phyloP scores from a whole-genome alignment of 1,140 invertebrate genomes.

The Drosophila pachea region DNA sequence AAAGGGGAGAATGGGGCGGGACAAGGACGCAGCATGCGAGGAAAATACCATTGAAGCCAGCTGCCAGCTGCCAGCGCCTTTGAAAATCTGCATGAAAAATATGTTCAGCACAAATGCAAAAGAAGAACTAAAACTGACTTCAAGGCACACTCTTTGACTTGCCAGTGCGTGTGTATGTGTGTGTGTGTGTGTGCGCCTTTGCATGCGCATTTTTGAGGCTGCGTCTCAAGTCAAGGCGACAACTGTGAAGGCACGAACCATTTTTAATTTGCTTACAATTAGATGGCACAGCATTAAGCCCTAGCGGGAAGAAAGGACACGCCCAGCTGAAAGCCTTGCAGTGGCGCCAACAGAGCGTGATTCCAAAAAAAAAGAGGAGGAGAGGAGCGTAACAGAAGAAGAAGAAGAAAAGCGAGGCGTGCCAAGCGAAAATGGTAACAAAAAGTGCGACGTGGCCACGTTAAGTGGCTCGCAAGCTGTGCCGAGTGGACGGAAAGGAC shows the following conservation, averaged over 20 bases:
- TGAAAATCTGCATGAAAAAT: slow-evolving; percentile 35
- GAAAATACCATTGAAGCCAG: slow-evolving; percentile 22
- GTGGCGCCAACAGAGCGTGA: slow-evolving; percentile 26
- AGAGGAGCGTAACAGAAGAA: too few species aligned
- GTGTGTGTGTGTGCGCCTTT: slow-evolving; percentile 4
- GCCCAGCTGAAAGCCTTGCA: slow-evolving; percentile 30
- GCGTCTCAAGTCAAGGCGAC: slow-evolving; percentile 1
- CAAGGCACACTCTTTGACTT: slow-evolving; percentile 15
- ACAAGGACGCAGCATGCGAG: too few species aligned
- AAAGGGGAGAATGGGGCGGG: neutral
- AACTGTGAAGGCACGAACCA: slow-evolving; percentile 30
- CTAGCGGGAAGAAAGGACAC: slow-evolving; percentile 20
- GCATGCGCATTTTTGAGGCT: slow-evolving; percentile 11
- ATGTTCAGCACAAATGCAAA: slow-evolving; percentile 4
- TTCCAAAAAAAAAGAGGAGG: slow-evolving; percentile 48
- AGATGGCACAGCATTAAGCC: slow-evolving; percentile 29
- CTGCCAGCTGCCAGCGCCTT: slow-evolving; percentile 39
- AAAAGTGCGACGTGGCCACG: slow-evolving; percentile 14
- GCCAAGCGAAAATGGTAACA: neutral
- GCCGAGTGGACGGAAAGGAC: slow-evolving; percentile 35
- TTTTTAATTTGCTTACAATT: slow-evolving; percentile 51
- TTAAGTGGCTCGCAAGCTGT: slow-evolving; percentile 54
- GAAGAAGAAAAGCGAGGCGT: slow-evolving; percentile 2
- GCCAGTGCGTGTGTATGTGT: neutral
- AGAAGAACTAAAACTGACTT: slow-evolving; percentile 2